Evolutionary conservation across 2,888 invertebrate species (phyloP).

Genomic region (Drosophila cognata): DNA sequence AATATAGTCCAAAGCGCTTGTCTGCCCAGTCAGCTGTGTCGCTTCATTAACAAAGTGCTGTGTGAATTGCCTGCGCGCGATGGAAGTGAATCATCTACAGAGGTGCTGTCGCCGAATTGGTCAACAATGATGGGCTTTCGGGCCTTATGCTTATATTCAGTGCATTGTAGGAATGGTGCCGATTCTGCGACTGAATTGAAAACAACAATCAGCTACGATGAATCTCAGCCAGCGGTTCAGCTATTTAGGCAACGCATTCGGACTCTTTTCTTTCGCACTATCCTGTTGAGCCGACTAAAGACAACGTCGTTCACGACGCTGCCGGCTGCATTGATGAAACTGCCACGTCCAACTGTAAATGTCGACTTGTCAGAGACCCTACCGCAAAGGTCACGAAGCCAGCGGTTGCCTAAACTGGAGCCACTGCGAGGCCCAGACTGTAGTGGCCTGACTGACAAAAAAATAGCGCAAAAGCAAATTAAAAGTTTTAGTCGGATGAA

Average conservation of each 20-base stretch:
- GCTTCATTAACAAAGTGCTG: slow-evolving; percentile 42
- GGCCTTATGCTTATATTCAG: slow-evolving; percentile 76
- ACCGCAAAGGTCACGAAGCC: not conserved
- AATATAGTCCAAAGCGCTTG: slow-evolving; percentile 9
- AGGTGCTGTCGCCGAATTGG: slow-evolving; percentile 79
- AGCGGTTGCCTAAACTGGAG: not conserved
- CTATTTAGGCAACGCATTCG: slow-evolving; percentile 77
- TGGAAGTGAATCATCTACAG: not conserved
- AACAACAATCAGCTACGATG: slow-evolving; percentile 13
- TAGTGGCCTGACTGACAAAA: not conserved
- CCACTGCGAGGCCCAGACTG: too few species aligned
- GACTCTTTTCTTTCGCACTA: slow-evolving; percentile 76
- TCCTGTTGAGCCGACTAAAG: slow-evolving; percentile 77
- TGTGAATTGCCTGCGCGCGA: slow-evolving; percentile 9
- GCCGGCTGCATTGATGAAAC: slow-evolving; percentile 84
- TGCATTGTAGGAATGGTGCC: slow-evolving; percentile 37
- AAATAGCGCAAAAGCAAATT: slow-evolving; percentile 25
- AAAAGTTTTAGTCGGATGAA: slow-evolving; percentile 3
- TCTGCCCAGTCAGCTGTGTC: slow-evolving; percentile 31
- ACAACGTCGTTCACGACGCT: slow-evolving; percentile 88
- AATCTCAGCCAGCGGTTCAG: slow-evolving; percentile 52
- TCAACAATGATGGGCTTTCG: slow-evolving; percentile 81
- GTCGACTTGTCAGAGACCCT: not conserved
- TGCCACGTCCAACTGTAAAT: slow-evolving; percentile 23
- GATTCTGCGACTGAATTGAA: not conserved